Evolutionary conservation across 2,113 vertebrate genomes (phyloP), one percentile per base, ranked within the genome.

Genomic region (Ceratotherium simum): DNA sequence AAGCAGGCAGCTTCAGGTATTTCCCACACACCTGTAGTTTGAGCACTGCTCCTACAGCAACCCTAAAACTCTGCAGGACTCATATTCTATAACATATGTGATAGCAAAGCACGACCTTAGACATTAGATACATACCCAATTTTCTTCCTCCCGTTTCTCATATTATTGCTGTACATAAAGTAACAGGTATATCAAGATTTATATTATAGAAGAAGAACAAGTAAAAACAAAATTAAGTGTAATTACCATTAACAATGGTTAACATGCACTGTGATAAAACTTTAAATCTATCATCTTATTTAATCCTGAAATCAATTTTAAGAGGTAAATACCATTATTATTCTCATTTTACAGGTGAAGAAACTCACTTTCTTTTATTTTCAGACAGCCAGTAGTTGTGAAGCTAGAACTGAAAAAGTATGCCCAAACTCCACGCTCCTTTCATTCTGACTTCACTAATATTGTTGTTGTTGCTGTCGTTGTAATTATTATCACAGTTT

Each of bases 291-390:
- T 89, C 42, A 92, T 60, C 25, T 33, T n/a, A 72, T 27, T 88
- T 65, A 87, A 79, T 88, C 2, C 31, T 75, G 2, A 97, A 76
- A 48, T 78, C 20, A 95, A n/a, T 33, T 48, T 67, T 72, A 82
- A 69, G 60, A 88, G 48, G 5, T 20, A 75, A 93, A 13, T 39
- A 16, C 9, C 6, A 29, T 70, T 86, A 56, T 54, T 72, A 79
- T 90, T 86, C 31, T 8, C 12, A 72, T 95, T 89, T 60, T 92
- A 85, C 46, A 58, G 64, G 72, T 46, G 13, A 84, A 89, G 56
- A 95, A 83, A 96, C 3, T 46, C 6, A 67, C 16, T 67, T 65
- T 51, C 13, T 69, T 95, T 80, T 76, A 73, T 91, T 85, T 91
- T 48, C 27, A 81, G 11, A 56, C 8, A 58, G 25, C 5, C 39